phyloP scores from a whole-genome alignment of 2,888 invertebrate genomes.

The Ophioninae sp. region DNA sequence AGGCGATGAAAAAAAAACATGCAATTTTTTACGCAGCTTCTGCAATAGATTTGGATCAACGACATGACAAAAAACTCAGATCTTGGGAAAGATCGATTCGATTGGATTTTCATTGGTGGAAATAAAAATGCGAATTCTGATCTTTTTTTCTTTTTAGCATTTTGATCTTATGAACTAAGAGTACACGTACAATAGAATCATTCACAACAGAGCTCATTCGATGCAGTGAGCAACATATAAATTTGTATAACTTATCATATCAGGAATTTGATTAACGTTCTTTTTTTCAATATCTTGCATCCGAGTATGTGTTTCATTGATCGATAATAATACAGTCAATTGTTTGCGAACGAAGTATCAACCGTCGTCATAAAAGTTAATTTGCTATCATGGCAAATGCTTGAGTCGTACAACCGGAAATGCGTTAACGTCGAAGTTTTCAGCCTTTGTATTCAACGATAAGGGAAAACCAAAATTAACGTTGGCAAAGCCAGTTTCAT shows the following conservation, averaged over 20 bases:
- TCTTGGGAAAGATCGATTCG: not conserved
- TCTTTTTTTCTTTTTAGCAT: too few species aligned
- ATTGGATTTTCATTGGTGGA: not conserved
- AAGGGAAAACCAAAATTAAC: too few species aligned
- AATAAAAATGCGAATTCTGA: not conserved
- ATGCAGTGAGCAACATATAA: not conserved
- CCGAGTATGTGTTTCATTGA: not conserved
- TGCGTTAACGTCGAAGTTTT: not conserved
- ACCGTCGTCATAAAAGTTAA: not conserved
- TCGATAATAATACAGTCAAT: not conserved
- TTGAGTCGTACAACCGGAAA: not conserved
- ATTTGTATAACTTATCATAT: not conserved
- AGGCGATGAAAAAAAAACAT: not conserved
- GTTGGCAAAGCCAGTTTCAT: too few species aligned
- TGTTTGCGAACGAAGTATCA: not conserved
- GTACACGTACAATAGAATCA: slow-evolving; percentile 8
- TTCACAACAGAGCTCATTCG: not conserved
- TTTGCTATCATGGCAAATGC: slow-evolving; percentile 6
- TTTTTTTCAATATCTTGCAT: not conserved
- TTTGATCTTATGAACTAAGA: not conserved
- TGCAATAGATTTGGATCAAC: not conserved
- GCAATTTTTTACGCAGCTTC: not conserved
- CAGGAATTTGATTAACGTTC: slow-evolving; percentile 1
- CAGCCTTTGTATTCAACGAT: too few species aligned
- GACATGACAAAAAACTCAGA: not conserved